Percentiles rank a stretch among this genome's conserved stretches.
These are phyloP conservation scores for Recurvirostra avosetta DNA, from an alignment of 2,113 vertebrate species.

Conservation along the genomic window DNA sequence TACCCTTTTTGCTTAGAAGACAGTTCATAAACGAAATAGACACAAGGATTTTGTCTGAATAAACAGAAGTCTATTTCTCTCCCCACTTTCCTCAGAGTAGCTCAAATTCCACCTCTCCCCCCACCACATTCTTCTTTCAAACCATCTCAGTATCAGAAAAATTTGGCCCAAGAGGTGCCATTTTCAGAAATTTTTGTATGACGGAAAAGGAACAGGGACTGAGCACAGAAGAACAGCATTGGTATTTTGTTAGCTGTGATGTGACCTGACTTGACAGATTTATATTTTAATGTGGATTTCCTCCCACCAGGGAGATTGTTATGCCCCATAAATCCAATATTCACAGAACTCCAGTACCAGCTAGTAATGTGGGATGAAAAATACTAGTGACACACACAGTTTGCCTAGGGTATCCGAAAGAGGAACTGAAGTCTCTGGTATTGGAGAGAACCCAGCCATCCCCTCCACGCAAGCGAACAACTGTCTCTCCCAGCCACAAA, in stretches of 20 bases:
- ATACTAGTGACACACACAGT: not conserved
- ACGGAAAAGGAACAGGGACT: not conserved
- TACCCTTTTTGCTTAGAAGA: not conserved
- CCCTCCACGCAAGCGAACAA: not conserved
- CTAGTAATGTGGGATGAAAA: not conserved
- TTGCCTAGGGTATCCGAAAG: not conserved
- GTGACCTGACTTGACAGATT: constrained; percentile 39
- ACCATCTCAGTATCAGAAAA: not conserved
- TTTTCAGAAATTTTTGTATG: not conserved
- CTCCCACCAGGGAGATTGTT: constrained; percentile 17
- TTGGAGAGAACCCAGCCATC: not conserved
- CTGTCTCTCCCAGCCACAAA: not conserved
- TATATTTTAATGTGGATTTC: constrained; percentile 50
- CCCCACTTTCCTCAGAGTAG: not conserved
- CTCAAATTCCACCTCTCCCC: not conserved
- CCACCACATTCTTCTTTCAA: not conserved
- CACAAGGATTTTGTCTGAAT: not conserved
- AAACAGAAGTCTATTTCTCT: not conserved
- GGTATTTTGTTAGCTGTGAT: constrained; percentile 19
- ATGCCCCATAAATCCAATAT: constrained; percentile 47
- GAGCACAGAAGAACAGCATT: not conserved
- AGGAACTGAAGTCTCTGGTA: not conserved
- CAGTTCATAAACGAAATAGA: not conserved
- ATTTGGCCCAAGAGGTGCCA: not conserved
- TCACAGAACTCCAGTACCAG: not conserved